phyloP scores from a whole-genome alignment of 2,113 vertebrate species.

The Tachysurus vachellii region DNA sequence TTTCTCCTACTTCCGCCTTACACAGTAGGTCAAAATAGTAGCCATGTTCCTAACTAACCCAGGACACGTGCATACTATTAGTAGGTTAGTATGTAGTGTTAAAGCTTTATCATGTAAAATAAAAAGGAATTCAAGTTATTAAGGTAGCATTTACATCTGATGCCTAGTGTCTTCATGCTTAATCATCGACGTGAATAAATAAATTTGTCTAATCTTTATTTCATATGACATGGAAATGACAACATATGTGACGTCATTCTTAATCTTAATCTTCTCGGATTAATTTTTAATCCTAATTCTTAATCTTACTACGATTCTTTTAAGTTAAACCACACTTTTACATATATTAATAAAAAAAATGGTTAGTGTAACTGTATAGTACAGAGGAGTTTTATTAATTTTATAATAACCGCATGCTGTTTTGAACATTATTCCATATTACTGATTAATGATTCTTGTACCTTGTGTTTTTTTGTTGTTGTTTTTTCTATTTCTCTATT shows the following conservation, averaged over 20 bases:
- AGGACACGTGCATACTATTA: neutral
- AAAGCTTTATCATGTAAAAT: no score
- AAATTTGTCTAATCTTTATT: neutral
- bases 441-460: no score
- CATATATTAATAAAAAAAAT: neutral
- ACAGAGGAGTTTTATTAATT: neutral
- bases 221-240: neutral
- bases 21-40: neutral
- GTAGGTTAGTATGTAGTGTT: neutral
- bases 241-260: neutral
- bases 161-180: neutral
- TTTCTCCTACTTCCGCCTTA: slow-evolving; percentile 16
- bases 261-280: neutral
- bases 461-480: neutral
- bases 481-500: neutral
- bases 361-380: neutral
- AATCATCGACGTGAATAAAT: neutral
- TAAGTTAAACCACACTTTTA: neutral
- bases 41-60: neutral
- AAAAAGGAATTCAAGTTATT: neutral
- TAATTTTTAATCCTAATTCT: no score
- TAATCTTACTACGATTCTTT: neutral
- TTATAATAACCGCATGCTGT: neutral
- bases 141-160: neutral
- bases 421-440: neutral